A percentile compares a stretch with the other conserved stretches of the same genome.
Evolutionary conservation across 2,888 invertebrate species (phyloP).

Genomic region (Pristionchus japonicus): DNA sequence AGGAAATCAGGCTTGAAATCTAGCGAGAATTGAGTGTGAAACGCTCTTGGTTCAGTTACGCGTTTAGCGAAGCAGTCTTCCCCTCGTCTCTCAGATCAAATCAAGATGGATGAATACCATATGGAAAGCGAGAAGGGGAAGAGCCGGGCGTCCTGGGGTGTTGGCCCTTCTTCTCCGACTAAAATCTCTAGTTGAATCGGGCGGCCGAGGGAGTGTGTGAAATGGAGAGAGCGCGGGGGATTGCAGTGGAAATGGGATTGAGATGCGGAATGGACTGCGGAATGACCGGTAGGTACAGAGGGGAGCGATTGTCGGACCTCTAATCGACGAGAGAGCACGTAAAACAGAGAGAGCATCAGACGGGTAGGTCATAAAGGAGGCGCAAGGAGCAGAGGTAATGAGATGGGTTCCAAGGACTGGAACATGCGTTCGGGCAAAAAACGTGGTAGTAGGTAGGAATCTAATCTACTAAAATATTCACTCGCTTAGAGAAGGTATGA

Average conservation of each 20-base stretch:
- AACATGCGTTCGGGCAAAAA: neutral
- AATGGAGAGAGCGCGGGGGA: neutral
- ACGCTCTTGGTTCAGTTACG: neutral
- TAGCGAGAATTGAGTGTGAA: neutral
- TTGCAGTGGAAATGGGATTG: neutral
- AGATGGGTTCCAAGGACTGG: neutral
- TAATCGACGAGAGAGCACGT: neutral
- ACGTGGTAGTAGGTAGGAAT: too few relatives aligned
- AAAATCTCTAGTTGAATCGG: neutral
- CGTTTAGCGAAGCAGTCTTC: neutral
- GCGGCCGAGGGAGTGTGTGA: neutral
- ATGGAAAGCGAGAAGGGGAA: neutral
- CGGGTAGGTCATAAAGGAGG: neutral
- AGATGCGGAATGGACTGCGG: neutral
- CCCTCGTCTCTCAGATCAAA: neutral
- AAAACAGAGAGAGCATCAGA: too few relatives aligned
- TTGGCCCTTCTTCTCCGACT: neutral
- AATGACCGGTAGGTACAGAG: neutral
- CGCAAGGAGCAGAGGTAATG: neutral
- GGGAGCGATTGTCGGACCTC: neutral
- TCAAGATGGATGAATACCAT: slow-evolving; percentile 37
- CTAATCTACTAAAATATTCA: too few relatives aligned
- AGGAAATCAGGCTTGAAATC: too few relatives aligned
- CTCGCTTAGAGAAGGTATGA: too few relatives aligned
- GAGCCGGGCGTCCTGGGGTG: slow-evolving; percentile 1